Evolutionary conservation across 1,140 invertebrate species (phyloP).

Genomic region (Pygmarrhopalites habei): DNA sequence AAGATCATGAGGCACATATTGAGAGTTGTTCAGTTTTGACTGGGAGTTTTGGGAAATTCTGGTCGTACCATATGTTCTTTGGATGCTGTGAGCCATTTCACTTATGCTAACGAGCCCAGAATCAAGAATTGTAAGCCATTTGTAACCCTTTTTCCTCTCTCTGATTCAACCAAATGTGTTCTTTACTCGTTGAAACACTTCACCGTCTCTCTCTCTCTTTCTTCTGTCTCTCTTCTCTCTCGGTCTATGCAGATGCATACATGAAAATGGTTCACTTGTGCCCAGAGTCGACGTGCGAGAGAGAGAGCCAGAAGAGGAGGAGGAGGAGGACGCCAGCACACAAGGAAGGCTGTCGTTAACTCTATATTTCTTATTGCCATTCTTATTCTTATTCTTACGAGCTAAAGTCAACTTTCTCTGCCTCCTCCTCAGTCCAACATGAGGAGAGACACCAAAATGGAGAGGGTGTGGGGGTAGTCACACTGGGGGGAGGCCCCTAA

Average conservation of each 20-base stretch:
- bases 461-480: too few species aligned
- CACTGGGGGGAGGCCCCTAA: too few species aligned
- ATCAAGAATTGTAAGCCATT: constrained; percentile 39
- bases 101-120: constrained; percentile 39
- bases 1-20: too few species aligned
- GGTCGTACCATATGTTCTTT: constrained; percentile 35
- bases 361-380: too few species aligned
- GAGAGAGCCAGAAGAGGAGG: too few species aligned
- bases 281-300: too few species aligned
- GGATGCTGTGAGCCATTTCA: constrained; percentile 36
- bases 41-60: neutral
- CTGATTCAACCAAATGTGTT: constrained; percentile 23
- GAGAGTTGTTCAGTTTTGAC: neutral
- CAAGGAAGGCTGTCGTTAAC: too few species aligned
- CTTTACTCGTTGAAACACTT: neutral
- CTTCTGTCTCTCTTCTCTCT: constrained; percentile 6
- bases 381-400: too few species aligned
- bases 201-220: constrained; percentile 17
- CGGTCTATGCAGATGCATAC: neutral
- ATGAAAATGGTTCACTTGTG: constrained; percentile 11
- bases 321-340: too few species aligned
- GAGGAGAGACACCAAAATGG: too few species aligned
- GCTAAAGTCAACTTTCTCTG: too few species aligned
- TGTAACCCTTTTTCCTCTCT: constrained; percentile 35
- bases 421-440: too few species aligned